Evolutionary conservation across 2,797 vertebrate genomes (phyloP).

Genomic region (Leucoraja ocellata): DNA sequence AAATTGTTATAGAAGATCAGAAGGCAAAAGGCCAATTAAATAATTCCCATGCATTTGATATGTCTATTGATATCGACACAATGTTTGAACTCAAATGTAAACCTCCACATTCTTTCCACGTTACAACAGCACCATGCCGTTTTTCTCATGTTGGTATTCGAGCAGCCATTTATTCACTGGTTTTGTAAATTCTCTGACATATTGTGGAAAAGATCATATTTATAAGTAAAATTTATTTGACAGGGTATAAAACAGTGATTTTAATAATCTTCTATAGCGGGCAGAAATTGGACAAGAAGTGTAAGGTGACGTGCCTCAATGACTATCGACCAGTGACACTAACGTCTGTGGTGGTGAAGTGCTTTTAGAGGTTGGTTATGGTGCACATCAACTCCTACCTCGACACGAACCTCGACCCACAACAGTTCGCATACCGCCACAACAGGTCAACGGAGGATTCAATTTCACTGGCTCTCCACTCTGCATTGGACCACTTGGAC

Average conservation of each 20-base stretch:
- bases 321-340: too few relatives aligned
- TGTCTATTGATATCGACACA: background rate
- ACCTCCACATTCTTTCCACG: slow-evolving; percentile 9
- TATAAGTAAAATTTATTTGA: background rate
- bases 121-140: background rate
- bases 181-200: background rate
- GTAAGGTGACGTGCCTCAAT: too few relatives aligned
- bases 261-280: background rate
- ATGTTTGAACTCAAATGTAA: background rate
- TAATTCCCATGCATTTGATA: background rate
- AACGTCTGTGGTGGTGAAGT: too few relatives aligned
- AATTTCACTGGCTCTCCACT: too few relatives aligned
- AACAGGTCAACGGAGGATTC: too few relatives aligned
- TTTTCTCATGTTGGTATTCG: background rate
- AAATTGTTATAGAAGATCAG: background rate
- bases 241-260: background rate
- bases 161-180: background rate
- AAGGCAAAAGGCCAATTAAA: background rate
- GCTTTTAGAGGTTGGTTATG: too few relatives aligned
- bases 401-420: too few relatives aligned
- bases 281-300: too few relatives aligned
- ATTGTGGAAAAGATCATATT: background rate
- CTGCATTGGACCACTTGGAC: too few relatives aligned
- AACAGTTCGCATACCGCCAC: too few relatives aligned
- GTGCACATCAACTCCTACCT: too few relatives aligned